Conservation (phyloP, 2,797 vertebrate species). For the Paguma larvata region DNA sequence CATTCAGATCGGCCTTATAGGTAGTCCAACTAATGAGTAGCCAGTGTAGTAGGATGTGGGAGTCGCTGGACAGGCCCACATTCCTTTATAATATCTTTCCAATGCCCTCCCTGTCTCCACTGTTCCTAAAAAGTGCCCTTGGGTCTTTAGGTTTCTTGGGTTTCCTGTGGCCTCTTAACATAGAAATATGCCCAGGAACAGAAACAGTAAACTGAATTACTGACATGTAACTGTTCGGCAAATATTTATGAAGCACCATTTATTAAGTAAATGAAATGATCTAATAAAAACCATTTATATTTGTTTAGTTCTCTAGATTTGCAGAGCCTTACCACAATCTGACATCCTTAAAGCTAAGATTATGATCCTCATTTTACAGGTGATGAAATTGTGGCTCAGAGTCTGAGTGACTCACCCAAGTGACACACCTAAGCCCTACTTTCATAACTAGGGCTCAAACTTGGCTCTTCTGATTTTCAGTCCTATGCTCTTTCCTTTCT, state of each 20-base stretch:
- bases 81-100: conserved; percentile 33
- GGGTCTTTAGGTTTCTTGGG: background rate
- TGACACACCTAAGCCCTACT: conserved; percentile 38
- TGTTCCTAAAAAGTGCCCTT: background rate
- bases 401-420: conserved; percentile 41
- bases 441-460: conserved; percentile 26
- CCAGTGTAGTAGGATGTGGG: background rate
- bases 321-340: conserved; percentile 25
- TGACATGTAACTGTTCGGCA: conserved; percentile 25
- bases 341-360: conserved; percentile 58
- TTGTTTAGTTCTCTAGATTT: conserved; percentile 58
- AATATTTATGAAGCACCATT: conserved; percentile 65
- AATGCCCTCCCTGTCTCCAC: background rate
- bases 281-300: conserved; percentile 49
- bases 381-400: conserved; percentile 62
- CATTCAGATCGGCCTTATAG: background rate
- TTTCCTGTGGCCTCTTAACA: conserved; percentile 40
- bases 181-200: conserved; percentile 26
- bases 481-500: conserved; percentile 12
- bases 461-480: conserved; percentile 37
- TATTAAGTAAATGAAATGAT: conserved; percentile 62
- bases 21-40: background rate
- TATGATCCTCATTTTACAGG: conserved; percentile 63
- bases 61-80: background rate
- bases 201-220: conserved; percentile 52